Conservation (phyloP, 2,797 vertebrate species). For the Ambastaia sidthimunki region DNA sequence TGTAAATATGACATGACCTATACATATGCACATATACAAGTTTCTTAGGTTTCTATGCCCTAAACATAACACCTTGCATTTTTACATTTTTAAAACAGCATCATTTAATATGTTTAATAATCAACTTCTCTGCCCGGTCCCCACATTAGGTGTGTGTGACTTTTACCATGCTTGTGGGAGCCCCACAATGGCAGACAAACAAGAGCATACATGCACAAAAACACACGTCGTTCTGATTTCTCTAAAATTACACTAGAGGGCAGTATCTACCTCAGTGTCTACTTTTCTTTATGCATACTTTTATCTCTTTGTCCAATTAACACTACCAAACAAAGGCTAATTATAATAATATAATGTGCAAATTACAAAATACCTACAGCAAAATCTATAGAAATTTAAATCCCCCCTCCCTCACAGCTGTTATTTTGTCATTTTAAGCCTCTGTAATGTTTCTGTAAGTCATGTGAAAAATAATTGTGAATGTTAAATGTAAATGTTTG, state of each 20-base stretch:
- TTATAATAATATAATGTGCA: slow-evolving; percentile 39
- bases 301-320: slow-evolving; percentile 37
- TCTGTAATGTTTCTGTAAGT: neutral
- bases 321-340: slow-evolving; percentile 36
- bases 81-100: too few relatives aligned
- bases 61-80: too few relatives aligned
- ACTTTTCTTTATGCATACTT: neutral
- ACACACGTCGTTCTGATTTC: neutral
- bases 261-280: slow-evolving; percentile 39
- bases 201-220: too few relatives aligned
- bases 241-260: slow-evolving; percentile 63
- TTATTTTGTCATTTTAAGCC: neutral
- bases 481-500: too few relatives aligned
- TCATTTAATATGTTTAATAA: too few relatives aligned
- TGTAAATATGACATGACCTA: too few relatives aligned
- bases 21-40: too few relatives aligned
- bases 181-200: too few relatives aligned
- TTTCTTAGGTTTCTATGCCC: too few relatives aligned
- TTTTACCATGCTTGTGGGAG: too few relatives aligned
- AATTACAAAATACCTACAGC: slow-evolving; percentile 7
- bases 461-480: slow-evolving; percentile 17
- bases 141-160: too few relatives aligned
- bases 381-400: neutral
- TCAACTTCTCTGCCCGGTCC: too few relatives aligned
- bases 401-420: neutral